Conservation (phyloP, 2,113 vertebrate genomes). For the Prunella fulvescens region DNA sequence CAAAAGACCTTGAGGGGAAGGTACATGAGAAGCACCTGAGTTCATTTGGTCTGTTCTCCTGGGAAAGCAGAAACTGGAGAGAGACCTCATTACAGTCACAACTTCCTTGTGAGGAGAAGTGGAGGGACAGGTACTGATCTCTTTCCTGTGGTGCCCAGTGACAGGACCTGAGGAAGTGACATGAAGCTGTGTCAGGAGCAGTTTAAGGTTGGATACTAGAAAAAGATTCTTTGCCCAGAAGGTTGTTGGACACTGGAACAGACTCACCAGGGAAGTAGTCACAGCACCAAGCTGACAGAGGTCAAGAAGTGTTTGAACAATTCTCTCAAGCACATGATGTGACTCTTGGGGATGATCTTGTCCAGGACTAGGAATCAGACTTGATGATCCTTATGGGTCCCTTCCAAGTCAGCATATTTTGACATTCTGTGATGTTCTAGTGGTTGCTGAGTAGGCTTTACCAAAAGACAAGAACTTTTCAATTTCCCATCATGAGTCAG, state of each 20-base stretch:
- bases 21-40: not conserved
- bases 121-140: too few relatives aligned
- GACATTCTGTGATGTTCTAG: not conserved
- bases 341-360: not conserved
- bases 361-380: not conserved
- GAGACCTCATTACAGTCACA: too few relatives aligned
- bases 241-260: too few relatives aligned
- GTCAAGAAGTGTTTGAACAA: not conserved
- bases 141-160: not conserved
- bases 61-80: not conserved
- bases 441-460: not conserved
- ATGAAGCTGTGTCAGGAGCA: not conserved
- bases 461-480: not conserved
- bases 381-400: not conserved
- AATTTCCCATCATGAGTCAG: not conserved
- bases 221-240: not conserved
- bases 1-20: not conserved
- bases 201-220: not conserved
- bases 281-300: not conserved
- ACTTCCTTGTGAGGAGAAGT: not conserved
- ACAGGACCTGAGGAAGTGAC: not conserved
- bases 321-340: not conserved
- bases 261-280: too few relatives aligned
- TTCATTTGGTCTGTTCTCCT: not conserved
- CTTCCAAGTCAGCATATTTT: not conserved